A percentile compares a stretch with the other conserved stretches of the same genome.
Conservation (phyloP, 2,888 invertebrate species). For the Diploptera punctata region DNA sequence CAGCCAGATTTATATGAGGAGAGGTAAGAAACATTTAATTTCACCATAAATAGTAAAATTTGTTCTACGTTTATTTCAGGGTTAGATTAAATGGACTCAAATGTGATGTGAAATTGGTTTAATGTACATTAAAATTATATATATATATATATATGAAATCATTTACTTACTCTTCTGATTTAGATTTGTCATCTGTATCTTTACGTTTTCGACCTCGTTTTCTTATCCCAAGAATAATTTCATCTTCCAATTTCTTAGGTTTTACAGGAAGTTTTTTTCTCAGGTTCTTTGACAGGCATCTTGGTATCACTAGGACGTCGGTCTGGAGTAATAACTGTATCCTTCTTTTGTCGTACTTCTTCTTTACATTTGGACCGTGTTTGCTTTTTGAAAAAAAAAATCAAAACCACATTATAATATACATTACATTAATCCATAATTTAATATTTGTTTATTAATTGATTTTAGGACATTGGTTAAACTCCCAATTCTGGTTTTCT, state of each 20-base stretch:
- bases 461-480: too few species aligned
- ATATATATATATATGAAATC: too few species aligned
- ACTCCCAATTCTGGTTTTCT: too few species aligned
- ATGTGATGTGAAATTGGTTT: too few species aligned
- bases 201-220: slow-evolving; percentile 54
- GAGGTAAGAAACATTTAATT: too few species aligned
- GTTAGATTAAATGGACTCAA: too few species aligned
- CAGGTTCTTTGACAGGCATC: slow-evolving; percentile 33
- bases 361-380: slow-evolving; percentile 56
- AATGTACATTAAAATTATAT: too few species aligned
- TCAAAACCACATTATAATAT: not conserved
- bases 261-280: slow-evolving; percentile 24
- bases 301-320: slow-evolving; percentile 45
- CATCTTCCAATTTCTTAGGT: slow-evolving; percentile 49
- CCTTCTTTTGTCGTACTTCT: slow-evolving; percentile 44
- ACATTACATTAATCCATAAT: not conserved
- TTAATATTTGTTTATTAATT: not conserved
- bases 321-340: slow-evolving; percentile 11
- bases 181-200: slow-evolving; percentile 53
- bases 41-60: too few species aligned
- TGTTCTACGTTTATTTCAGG: too few species aligned
- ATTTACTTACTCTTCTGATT: slow-evolving; percentile 46
- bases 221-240: slow-evolving; percentile 48
- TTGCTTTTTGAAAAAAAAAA: slow-evolving; percentile 47
- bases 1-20: too few species aligned